A percentile compares a stretch with the other conserved stretches of the same genome.
Conservation (phyloP, 2,113 vertebrate genomes). For the Elanoides forficatus region DNA sequence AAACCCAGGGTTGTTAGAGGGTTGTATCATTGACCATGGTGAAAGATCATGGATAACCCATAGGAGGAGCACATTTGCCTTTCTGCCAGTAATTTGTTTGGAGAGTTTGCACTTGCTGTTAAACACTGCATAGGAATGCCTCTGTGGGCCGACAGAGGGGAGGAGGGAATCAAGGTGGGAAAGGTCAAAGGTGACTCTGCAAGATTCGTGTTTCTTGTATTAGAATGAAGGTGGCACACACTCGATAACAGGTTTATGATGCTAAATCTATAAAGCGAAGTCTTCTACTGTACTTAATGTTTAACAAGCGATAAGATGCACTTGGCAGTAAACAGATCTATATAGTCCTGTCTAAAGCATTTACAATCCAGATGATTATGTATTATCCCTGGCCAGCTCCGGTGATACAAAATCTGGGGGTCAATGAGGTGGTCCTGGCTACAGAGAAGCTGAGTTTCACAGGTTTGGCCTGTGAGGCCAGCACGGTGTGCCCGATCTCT, state of each 20-base stretch:
- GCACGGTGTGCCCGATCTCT: neutral
- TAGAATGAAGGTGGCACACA: fast-evolving
- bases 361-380: neutral
- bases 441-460: neutral
- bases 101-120: neutral
- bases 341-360: neutral
- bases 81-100: neutral
- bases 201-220: neutral
- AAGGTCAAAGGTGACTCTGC: neutral
- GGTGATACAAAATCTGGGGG: neutral
- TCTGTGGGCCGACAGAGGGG: neutral
- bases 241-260: neutral
- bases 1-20: neutral
- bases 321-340: neutral
- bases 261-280: neutral
- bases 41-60: neutral
- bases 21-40: slow-evolving; percentile 7
- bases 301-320: slow-evolving; percentile 7
- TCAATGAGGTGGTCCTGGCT: neutral
- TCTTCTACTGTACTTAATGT: neutral
- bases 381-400: neutral
- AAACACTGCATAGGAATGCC: neutral
- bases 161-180: neutral
- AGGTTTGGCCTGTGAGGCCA: neutral
- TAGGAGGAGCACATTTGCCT: neutral